These are phyloP conservation scores for Diadegma fenestrale DNA, from an alignment of 2,888 invertebrate species.

Conservation along the genomic window DNA sequence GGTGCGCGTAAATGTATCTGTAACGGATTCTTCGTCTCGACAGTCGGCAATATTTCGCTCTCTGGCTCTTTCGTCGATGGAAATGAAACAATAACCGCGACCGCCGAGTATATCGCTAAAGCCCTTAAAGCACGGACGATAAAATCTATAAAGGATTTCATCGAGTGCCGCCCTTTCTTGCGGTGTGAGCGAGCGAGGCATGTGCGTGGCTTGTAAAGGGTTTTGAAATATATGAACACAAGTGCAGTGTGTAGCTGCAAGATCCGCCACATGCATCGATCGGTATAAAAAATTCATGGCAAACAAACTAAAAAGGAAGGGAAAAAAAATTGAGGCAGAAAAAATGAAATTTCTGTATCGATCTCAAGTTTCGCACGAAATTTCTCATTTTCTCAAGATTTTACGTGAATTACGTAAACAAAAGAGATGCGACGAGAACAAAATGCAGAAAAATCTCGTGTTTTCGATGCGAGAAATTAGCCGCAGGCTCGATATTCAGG, in stretches of 20 bases:
- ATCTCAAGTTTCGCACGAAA: slow-evolving; percentile 67
- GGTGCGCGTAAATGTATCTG: background rate
- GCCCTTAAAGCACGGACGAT: slow-evolving; percentile 69
- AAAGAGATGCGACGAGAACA: slow-evolving; percentile 6
- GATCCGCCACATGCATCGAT: background rate
- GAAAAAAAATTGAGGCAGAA: slow-evolving; percentile 14
- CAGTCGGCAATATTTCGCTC: slow-evolving; percentile 3
- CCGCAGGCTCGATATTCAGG: slow-evolving; percentile 5
- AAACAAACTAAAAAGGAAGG: slow-evolving; percentile 8
- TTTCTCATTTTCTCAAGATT: slow-evolving; percentile 58
- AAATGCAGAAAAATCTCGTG: slow-evolving; percentile 41
- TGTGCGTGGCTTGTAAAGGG: slow-evolving; percentile 34
- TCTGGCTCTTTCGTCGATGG: slow-evolving; percentile 27
- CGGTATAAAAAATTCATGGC: background rate
- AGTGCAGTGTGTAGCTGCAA: background rate
- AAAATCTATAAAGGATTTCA: slow-evolving; percentile 81
- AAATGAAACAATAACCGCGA: slow-evolving; percentile 75
- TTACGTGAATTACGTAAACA: slow-evolving; percentile 27
- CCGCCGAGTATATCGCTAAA: slow-evolving; percentile 46
- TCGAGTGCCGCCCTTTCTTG: slow-evolving; percentile 79
- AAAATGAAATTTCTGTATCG: background rate
- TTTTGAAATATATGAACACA: background rate
- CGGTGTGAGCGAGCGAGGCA: slow-evolving; percentile 50
- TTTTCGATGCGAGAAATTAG: slow-evolving; percentile 27
- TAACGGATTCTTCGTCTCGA: slow-evolving; percentile 5